Percentiles rank a stretch among this genome's conserved stretches.
Evolutionary conservation across 1,140 invertebrate species (phyloP).

Genomic region (Ericerus pela): DNA sequence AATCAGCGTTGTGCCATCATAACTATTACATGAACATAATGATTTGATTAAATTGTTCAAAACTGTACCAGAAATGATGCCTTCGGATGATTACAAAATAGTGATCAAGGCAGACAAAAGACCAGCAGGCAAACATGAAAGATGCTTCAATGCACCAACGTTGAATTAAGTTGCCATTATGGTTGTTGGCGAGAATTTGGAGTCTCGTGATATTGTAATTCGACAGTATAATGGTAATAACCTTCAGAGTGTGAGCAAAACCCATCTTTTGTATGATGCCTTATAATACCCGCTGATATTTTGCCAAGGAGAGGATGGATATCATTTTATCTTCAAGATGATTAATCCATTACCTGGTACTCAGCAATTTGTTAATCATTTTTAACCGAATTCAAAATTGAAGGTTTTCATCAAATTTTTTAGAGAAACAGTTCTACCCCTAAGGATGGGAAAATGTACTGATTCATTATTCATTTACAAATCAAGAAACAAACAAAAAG

Average conservation of each 20-base stretch:
- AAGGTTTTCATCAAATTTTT: slow-evolving; percentile 36
- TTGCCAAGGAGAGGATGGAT: slow-evolving; percentile 34
- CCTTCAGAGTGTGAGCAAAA: slow-evolving; percentile 30
- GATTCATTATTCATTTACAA: background rate
- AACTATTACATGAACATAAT: slow-evolving; percentile 30
- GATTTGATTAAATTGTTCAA: slow-evolving; percentile 27
- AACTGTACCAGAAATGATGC: background rate
- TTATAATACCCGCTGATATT: slow-evolving; percentile 36
- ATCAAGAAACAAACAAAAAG: slow-evolving; percentile 25
- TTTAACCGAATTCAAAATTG: slow-evolving; percentile 32
- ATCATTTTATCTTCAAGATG: slow-evolving; percentile 31
- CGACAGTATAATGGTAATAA: slow-evolving; percentile 25
- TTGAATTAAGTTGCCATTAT: slow-evolving; percentile 23
- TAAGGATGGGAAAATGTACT: slow-evolving; percentile 21
- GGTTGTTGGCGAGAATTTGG: slow-evolving; percentile 24
- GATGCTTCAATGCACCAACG: slow-evolving; percentile 25
- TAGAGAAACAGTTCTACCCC: slow-evolving; percentile 33
- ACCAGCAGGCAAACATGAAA: slow-evolving; percentile 17
- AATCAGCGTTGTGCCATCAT: slow-evolving; percentile 19
- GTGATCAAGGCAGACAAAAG: slow-evolving; percentile 24
- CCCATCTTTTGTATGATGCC: slow-evolving; percentile 33
- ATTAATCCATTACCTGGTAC: slow-evolving; percentile 24
- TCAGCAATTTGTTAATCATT: slow-evolving; percentile 23
- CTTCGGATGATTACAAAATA: slow-evolving; percentile 16
- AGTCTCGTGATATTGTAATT: slow-evolving; percentile 23